Percentiles rank a stretch among this genome's conserved stretches.
These are phyloP conservation scores for Nephila pilipes DNA, from an alignment of 1,140 invertebrate species.

Conservation along the genomic window DNA sequence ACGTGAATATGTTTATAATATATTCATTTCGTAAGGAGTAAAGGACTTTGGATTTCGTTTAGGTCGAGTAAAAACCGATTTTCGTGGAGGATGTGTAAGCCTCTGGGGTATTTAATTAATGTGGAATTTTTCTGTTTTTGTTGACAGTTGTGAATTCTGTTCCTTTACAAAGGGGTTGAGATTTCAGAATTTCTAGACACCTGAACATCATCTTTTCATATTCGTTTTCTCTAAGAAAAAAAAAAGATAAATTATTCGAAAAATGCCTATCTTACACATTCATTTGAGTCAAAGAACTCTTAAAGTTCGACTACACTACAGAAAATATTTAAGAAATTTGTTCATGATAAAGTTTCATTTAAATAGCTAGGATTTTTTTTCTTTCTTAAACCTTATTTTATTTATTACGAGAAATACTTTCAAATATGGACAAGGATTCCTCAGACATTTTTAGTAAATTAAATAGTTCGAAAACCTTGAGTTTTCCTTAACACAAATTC, in stretches of 20 bases:
- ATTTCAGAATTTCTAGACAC: neutral
- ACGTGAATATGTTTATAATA: constrained; percentile 39
- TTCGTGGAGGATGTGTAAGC: constrained; percentile 1
- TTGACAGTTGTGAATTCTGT: neutral
- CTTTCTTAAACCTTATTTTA: too few relatives aligned
- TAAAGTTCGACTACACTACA: too few relatives aligned
- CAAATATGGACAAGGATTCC: too few relatives aligned
- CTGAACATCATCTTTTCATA: neutral
- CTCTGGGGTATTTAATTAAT: constrained; percentile 33
- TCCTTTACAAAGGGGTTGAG: neutral
- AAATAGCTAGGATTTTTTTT: too few relatives aligned
- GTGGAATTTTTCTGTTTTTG: constrained; percentile 10
- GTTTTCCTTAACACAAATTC: too few relatives aligned
- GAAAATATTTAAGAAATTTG: too few relatives aligned
- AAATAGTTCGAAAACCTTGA: too few relatives aligned
- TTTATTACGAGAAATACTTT: too few relatives aligned
- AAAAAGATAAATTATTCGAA: neutral
- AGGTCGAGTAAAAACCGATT: neutral
- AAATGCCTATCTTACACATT: neutral
- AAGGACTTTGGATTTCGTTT: neutral
- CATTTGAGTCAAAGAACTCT: too few relatives aligned
- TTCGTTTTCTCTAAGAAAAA: neutral
- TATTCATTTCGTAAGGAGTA: neutral
- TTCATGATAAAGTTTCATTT: too few relatives aligned
- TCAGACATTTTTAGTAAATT: too few relatives aligned